phyloP scores from a whole-genome alignment of 92 coral and sea anemone genomes.

The Bergia sp. region DNA sequence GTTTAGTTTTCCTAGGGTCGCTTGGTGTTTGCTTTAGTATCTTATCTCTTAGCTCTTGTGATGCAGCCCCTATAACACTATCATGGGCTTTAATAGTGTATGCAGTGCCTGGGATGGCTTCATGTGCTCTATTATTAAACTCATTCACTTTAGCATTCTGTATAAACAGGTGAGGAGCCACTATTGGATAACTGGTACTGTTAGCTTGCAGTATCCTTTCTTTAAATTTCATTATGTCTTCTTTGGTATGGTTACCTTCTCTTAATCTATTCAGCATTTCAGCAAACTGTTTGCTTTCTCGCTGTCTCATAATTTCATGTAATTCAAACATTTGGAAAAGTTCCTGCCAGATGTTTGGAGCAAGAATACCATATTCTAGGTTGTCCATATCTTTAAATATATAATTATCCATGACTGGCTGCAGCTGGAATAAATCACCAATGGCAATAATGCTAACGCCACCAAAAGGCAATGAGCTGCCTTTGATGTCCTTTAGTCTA shows the following conservation, averaged over 20 bases:
- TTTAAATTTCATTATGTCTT: conserved; percentile 52
- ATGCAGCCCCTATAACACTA: conserved; percentile 54
- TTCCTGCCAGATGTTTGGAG: neutral
- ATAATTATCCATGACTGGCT: conserved; percentile 65
- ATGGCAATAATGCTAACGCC: conserved; percentile 45
- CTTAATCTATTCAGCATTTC: conserved; percentile 48
- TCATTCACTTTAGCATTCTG: conserved; percentile 52
- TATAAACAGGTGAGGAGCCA: conserved; percentile 50
- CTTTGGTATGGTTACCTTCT: conserved; percentile 36
- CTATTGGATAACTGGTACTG: conserved; percentile 17
- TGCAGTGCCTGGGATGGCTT: conserved; percentile 30
- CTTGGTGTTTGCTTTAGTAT: conserved; percentile 62
- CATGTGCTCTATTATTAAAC: conserved; percentile 45
- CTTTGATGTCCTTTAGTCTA: too few species aligned
- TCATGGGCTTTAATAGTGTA: conserved; percentile 62
- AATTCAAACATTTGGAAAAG: neutral
- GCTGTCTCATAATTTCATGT: conserved; percentile 56
- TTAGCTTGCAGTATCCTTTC: conserved; percentile 37
- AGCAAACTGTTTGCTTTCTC: conserved; percentile 43
- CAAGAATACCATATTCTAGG: conserved; percentile 4
- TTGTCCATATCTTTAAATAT: conserved; percentile 58
- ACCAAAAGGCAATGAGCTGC: neutral
- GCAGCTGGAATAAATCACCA: conserved; percentile 62
- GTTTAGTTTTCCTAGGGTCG: conserved; percentile 42
- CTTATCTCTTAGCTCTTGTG: conserved; percentile 49